Evolutionary conservation across 2,888 invertebrate genomes (phyloP).

Genomic region (Drosophila seclusa): DNA sequence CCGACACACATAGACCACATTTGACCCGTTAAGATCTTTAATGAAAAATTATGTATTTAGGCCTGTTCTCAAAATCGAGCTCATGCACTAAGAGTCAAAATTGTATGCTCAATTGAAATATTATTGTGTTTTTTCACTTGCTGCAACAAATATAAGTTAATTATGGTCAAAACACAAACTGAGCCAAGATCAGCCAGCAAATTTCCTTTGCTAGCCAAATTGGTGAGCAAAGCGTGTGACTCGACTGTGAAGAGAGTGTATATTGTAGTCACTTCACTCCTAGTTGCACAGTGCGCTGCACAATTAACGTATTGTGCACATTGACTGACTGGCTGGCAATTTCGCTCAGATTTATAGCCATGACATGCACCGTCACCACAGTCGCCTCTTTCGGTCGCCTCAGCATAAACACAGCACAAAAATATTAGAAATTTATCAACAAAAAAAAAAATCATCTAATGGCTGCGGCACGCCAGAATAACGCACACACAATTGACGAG

Average conservation of each 20-base stretch:
- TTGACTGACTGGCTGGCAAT: slow-evolving; percentile 58
- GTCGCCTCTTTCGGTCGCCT: slow-evolving; percentile 26
- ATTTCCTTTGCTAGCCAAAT: not conserved
- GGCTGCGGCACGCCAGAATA: slow-evolving; percentile 37
- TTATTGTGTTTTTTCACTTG: not conserved
- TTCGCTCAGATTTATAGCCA: slow-evolving; percentile 72
- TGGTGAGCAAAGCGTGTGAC: not conserved
- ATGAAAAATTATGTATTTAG: too few relatives aligned
- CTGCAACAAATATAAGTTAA: not conserved
- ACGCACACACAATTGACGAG: slow-evolving; percentile 58
- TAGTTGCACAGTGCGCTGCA: slow-evolving; percentile 68
- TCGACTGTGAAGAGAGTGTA: not conserved
- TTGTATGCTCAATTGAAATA: not conserved
- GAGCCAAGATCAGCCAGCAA: not conserved
- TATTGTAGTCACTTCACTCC: slow-evolving; percentile 11
- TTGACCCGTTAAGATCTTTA: not conserved
- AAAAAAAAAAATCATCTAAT: slow-evolving; percentile 44
- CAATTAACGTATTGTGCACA: slow-evolving; percentile 60
- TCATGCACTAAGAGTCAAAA: not conserved
- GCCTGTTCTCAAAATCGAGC: not conserved
- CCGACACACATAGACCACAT: not conserved
- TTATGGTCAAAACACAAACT: not conserved
- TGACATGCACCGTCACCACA: slow-evolving; percentile 77
- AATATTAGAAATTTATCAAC: not conserved
- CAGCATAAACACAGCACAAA: slow-evolving; percentile 11